phyloP scores from a whole-genome alignment of 2,113 vertebrate species.

The Glaucidium brasilianum region DNA sequence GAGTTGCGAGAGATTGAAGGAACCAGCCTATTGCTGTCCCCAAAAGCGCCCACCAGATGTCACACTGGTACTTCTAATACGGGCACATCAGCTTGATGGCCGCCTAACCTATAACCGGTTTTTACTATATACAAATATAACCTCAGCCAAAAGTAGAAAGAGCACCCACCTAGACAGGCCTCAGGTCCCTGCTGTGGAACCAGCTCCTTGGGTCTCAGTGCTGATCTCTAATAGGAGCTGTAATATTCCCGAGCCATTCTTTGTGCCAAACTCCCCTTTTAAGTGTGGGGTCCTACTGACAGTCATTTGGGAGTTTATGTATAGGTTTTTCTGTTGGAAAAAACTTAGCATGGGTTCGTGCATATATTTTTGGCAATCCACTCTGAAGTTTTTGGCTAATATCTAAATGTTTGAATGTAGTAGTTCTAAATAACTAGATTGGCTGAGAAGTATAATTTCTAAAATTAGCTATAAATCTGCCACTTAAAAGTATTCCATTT shows the following conservation, averaged over 20 bases:
- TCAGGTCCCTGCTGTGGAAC: neutral
- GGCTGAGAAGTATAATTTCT: neutral
- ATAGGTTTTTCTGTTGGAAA: neutral
- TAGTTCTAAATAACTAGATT: neutral
- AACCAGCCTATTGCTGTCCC: neutral
- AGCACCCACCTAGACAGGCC: neutral
- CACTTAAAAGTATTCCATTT: neutral
- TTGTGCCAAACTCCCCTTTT: neutral
- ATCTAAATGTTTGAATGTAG: neutral
- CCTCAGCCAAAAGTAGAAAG: neutral
- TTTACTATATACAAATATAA: neutral
- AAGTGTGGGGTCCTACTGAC: neutral
- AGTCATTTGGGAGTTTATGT: neutral
- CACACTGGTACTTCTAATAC: neutral
- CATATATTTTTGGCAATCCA: neutral
- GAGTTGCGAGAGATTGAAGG: neutral
- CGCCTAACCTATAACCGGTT: fast-evolving
- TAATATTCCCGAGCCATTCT: neutral
- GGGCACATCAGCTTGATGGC: neutral
- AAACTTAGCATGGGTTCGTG: neutral
- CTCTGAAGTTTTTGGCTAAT: neutral
- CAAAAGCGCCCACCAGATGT: slow-evolving; percentile 19
- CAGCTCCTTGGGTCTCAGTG: neutral
- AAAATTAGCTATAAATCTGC: neutral
- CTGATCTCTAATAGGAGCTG: neutral